Base-by-base conservation (phyloP, 2,797 vertebrate species). In the Lerista edwardsae region DNA sequence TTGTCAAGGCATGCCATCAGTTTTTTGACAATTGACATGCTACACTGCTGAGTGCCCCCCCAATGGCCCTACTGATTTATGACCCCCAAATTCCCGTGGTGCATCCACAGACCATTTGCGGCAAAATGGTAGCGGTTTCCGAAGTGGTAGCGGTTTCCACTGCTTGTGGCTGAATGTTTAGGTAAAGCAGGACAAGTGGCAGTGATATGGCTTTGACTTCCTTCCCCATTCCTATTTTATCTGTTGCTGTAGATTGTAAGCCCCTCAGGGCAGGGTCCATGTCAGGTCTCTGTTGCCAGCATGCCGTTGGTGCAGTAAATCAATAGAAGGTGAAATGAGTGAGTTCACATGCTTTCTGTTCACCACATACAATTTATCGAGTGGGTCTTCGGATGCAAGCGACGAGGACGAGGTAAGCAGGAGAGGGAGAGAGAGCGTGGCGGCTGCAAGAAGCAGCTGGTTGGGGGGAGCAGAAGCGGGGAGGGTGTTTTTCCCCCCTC, bases 181-280 rank as follows among this genome's bases (percentile, higher is more conserved):
- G 39, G 57, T 25, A 29, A 34, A 10, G 41, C 8, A 41, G 29
- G 29, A 34, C 1, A 14, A 23, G 29, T 71, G 55, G 77, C 62
- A 85, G 39, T 2, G 2, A 39, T 6, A 19, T 68, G 41, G 39
- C 23, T 64, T 67, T 85, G 73, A 82, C 51, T 21, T 81, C 3
- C 2, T 75, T 39, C 72, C 76, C 69, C 29, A 17, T 81, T 86
- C 65, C 74, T 64, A 1, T 86, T 86, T 86, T 86, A 79, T 85
- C 72, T 85, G 73, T 82, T 86, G 23, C 25, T 86, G 51, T 86
- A 86, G 84, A 81, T 57, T 86, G 84, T 86, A 86, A 81, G 73
- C 84, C 84, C 69, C n/a, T 81, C 31, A 23, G 65, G 79, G 84
- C 79, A 86, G 84, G 79, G 84, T 64, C 64, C 79, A 77, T 76